Evolutionary conservation across 2,888 invertebrate genomes (phyloP).

Genomic region (Apamea monoglypha): DNA sequence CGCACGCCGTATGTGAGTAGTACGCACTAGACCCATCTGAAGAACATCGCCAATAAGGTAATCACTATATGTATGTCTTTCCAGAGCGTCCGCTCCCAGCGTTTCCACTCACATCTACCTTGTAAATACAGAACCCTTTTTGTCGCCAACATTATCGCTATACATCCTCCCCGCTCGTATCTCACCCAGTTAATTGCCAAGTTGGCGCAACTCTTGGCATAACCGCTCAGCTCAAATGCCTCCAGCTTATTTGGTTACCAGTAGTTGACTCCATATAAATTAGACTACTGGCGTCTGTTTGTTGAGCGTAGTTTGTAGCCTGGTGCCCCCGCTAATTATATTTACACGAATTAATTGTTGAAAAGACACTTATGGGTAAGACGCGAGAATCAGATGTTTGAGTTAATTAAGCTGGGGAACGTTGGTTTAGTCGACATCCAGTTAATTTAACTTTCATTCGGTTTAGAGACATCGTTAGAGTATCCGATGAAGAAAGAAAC

Average conservation of each 20-base stretch:
- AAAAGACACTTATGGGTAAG: slow-evolving; percentile 28
- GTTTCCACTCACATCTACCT: not conserved
- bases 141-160: not conserved
- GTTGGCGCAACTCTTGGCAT: slow-evolving; percentile 48
- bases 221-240: slow-evolving; percentile 64
- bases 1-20: too few species aligned
- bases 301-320: slow-evolving; percentile 7
- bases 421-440: not conserved
- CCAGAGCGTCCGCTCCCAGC: not conserved
- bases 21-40: too few species aligned
- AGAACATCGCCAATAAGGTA: too few species aligned
- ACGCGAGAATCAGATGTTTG: slow-evolving; percentile 12
- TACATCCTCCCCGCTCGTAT: slow-evolving; percentile 19
- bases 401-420: slow-evolving; percentile 4
- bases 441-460: slow-evolving; percentile 27
- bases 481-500: too few species aligned
- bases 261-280: slow-evolving; percentile 69
- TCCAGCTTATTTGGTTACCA: slow-evolving; percentile 67
- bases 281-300: slow-evolving; percentile 61
- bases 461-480: not conserved
- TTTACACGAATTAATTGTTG: slow-evolving; percentile 53
- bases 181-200: slow-evolving; percentile 53
- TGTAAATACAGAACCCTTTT: not conserved
- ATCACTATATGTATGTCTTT: too few species aligned
- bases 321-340: slow-evolving; percentile 42